Evolutionary conservation across 2,888 invertebrate genomes (phyloP), one percentile per base, ranked within the genome.

Genomic region (Hydrotaea diabolus): DNA sequence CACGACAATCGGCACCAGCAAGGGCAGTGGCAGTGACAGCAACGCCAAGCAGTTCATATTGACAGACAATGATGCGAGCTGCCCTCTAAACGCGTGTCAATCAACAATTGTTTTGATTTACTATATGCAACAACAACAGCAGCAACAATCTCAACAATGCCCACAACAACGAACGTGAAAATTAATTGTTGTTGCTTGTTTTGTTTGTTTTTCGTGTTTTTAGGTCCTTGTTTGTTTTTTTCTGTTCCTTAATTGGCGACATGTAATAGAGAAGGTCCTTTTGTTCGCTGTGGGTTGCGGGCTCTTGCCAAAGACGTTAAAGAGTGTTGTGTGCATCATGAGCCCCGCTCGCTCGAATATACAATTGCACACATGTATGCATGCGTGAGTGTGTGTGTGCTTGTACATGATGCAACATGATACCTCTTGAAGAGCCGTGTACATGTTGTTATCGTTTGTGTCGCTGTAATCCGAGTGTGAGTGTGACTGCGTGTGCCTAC

Each of bases 211-310:
- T 36, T 8, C 8, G 3, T 36, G 36, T 78, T 69, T 55, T 75
- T 62, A 66, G 49, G 49, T 59, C 31, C 72, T 77, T 69, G 69
- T 69, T 46, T 59, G 11, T 74, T 64, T 19, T 75, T 57, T 59
- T 73, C 23, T 64, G 78, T 73, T 53, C 84, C 76, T 73, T 84
- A 78, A 81, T 84, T 83, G 77, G 83, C 76, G 80, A 75, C 83
- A 79, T 79, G 66, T 55, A 78, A 46, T 72, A 73, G 19, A 26
- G 17, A 57, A 31, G 69, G 73, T 46, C 73, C 79, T 76, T 76
- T 76, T 69, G 46, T 69, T 69, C 43, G 46, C 43, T 8, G 15
- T 15, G 46, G 23, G 39, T 19, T 36, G 15, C 43, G 21, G 69
- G 31, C 17, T 5, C 23, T 46, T 4, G 66, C 39, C 26, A 55